These are phyloP conservation scores for Plagodis pulveraria DNA, from an alignment of 2,888 invertebrate species.

Conservation along the genomic window DNA sequence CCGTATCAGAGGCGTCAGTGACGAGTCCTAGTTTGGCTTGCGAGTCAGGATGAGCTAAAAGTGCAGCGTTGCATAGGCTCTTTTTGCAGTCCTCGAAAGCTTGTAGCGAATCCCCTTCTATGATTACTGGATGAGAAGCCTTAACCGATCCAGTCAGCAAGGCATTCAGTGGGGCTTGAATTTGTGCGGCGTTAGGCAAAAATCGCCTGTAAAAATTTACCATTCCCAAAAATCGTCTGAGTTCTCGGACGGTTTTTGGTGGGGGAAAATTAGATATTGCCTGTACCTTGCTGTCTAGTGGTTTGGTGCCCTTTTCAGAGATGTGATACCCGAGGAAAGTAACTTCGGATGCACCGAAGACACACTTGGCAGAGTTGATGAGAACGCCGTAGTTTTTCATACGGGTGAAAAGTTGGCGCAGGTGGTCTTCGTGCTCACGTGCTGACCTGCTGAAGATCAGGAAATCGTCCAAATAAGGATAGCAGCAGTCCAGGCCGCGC, in stretches of 20 bases:
- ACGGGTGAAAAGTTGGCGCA: too few relatives aligned
- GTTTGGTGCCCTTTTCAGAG: too few relatives aligned
- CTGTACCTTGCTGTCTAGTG: too few relatives aligned
- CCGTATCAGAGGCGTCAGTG: background rate
- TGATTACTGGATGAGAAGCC: background rate
- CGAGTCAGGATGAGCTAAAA: background rate
- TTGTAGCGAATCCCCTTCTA: background rate
- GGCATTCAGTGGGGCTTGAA: slow-evolving; percentile 2
- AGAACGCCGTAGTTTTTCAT: too few relatives aligned
- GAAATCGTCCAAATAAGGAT: background rate
- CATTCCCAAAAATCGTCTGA: too few relatives aligned
- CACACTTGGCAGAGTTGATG: too few relatives aligned
- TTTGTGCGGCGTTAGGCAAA: slow-evolving; percentile 10
- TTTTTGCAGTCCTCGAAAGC: background rate
- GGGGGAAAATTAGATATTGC: too few relatives aligned
- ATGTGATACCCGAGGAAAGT: too few relatives aligned
- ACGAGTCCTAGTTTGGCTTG: background rate
- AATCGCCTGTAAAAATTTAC: too few relatives aligned
- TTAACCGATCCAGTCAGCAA: background rate
- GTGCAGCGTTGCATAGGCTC: background rate
- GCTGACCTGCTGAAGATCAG: background rate
- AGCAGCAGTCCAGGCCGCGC: background rate
- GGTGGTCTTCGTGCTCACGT: slow-evolving; percentile 11
- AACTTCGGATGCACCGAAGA: too few relatives aligned
- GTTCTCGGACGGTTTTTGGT: too few relatives aligned